Conservation (phyloP, 2,113 vertebrate genomes). For the Hippocampus comes region DNA sequence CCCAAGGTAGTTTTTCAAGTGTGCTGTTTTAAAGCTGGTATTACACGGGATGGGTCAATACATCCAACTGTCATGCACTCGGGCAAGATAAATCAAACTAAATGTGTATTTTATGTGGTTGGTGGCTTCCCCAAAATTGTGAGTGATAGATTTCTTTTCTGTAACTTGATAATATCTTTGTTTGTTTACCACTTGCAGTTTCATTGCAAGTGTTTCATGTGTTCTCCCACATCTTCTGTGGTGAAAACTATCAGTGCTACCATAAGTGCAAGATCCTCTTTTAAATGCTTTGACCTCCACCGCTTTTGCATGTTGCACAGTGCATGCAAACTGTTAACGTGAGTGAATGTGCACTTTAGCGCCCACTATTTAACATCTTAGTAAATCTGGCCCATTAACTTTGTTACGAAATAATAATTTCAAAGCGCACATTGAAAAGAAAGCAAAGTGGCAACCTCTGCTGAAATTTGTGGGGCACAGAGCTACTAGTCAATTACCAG, state of each 20-base stretch:
- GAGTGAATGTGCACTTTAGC: background rate
- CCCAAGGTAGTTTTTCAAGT: background rate
- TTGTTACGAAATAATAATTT: background rate
- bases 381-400: background rate
- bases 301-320: background rate
- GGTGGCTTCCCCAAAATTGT: too few species aligned
- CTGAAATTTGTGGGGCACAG: background rate
- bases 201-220: too few species aligned
- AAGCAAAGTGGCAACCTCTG: background rate
- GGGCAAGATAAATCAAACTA: too few species aligned
- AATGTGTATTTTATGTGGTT: too few species aligned
- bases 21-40: background rate
- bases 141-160: too few species aligned
- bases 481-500: background rate
- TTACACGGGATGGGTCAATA: background rate
- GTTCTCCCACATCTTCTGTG: too few species aligned
- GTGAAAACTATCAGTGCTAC: background rate
- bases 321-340: background rate
- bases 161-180: too few species aligned
- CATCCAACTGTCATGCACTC: too few species aligned
- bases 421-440: background rate
- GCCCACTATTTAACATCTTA: background rate
- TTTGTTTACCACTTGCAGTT: too few species aligned
- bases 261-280: background rate
- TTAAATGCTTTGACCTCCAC: background rate